A percentile compares a stretch with the other conserved stretches of the same genome.
Evolutionary conservation across 2,888 invertebrate species (phyloP).

Genomic region (Junonia oenone): DNA sequence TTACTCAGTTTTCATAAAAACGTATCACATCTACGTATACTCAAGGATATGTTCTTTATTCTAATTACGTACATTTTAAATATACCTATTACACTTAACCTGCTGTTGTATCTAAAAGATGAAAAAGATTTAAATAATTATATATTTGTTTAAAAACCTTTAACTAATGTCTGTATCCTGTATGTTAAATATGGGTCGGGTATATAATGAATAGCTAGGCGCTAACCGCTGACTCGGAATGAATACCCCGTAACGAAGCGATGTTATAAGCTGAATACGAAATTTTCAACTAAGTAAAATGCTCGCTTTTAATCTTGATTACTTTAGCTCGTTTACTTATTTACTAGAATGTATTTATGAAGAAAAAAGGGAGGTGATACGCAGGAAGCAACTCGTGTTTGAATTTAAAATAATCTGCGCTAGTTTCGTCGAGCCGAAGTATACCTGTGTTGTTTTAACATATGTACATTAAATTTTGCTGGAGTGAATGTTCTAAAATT

Average conservation of each 20-base stretch:
- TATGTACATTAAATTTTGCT: no score
- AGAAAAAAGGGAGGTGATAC: background rate
- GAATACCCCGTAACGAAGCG: conserved; percentile 64
- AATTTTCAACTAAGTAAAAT: conserved; percentile 44
- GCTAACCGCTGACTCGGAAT: conserved; percentile 48
- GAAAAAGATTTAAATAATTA: background rate
- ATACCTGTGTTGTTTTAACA: no score
- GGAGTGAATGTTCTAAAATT: no score
- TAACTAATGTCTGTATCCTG: conserved; percentile 25
- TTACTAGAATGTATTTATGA: conserved; percentile 6
- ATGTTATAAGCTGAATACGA: conserved; percentile 47
- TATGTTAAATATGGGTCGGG: conserved; percentile 51
- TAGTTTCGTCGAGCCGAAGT: no score
- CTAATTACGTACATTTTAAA: no score
- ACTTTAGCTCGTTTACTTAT: conserved; percentile 27
- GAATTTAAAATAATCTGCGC: background rate
- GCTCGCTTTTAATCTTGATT: conserved; percentile 30
- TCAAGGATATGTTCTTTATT: no score
- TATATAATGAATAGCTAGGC: conserved; percentile 50
- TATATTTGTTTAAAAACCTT: conserved; percentile 14
- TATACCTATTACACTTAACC: no score
- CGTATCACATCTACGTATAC: no score
- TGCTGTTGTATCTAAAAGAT: no score
- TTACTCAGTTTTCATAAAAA: no score
- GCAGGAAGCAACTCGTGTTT: background rate